Percentiles rank a stretch among this genome's conserved stretches.
These are phyloP conservation scores for Gephyroberyx darwinii DNA, from an alignment of 2,797 vertebrate species.

Conservation along the genomic window DNA sequence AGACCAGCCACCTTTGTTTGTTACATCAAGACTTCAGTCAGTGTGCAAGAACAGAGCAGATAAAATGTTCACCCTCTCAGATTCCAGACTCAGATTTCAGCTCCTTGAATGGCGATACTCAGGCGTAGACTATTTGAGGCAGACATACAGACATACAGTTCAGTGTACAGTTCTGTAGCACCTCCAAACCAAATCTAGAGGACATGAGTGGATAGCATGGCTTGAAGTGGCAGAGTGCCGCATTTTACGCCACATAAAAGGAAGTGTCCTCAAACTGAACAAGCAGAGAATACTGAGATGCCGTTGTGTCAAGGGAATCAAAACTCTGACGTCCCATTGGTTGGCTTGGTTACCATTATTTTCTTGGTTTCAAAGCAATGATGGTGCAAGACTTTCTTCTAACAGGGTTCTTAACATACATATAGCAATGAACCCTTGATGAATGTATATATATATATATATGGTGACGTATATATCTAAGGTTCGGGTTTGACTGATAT, in stretches of 20 bases:
- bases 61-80: conserved; percentile 38
- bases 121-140: conserved; percentile 54
- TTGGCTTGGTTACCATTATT: too few relatives aligned
- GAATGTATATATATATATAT: too few relatives aligned
- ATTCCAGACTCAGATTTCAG: conserved; percentile 62
- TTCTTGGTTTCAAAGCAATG: too few relatives aligned
- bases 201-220: conserved; percentile 10
- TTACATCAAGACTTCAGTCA: conserved; percentile 11
- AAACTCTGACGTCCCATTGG: too few relatives aligned
- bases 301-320: too few relatives aligned
- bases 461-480: too few relatives aligned
- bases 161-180: conserved; percentile 29
- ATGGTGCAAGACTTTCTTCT: too few relatives aligned
- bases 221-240: background rate
- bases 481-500: too few relatives aligned
- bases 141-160: background rate
- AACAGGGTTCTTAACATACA: too few relatives aligned
- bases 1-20: conserved; percentile 21
- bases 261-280: background rate
- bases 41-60: conserved; percentile 33
- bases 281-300: too few relatives aligned
- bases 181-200: background rate
- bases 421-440: too few relatives aligned
- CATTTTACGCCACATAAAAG: background rate
- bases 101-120: conserved; percentile 56